Percentiles rank a stretch among this genome's conserved stretches.
Evolutionary conservation across 2,888 invertebrate genomes (phyloP).

Genomic region (Danaus chrysippus): DNA sequence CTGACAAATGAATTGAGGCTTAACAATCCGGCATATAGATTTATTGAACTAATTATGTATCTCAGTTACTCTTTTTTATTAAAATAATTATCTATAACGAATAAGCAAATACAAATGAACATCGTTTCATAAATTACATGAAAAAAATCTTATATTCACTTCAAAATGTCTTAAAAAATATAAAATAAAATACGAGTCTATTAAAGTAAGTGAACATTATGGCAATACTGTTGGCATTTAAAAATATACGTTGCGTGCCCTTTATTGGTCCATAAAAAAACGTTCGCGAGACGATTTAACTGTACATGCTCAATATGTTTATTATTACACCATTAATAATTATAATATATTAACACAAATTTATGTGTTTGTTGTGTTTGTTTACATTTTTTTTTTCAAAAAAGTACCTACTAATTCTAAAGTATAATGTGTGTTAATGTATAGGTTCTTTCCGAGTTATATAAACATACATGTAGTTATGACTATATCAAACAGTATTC

Average conservation of each 20-base stretch:
- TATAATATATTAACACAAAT: background rate
- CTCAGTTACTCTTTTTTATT: no score
- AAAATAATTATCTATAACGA: no score
- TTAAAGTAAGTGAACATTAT: background rate
- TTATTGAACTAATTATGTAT: no score
- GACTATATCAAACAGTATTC: no score
- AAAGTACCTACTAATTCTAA: no score
- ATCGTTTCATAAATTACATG: no score
- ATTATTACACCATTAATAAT: conserved; percentile 36
- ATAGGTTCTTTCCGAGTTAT: no score
- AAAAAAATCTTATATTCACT: background rate
- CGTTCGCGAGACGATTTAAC: conserved; percentile 51
- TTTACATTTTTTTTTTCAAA: no score
- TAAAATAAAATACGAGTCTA: conserved; percentile 1
- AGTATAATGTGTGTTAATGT: no score
- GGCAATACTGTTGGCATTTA: conserved; percentile 31
- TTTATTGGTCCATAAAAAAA: conserved; percentile 53
- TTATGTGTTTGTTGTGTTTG: background rate
- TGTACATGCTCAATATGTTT: conserved; percentile 44
- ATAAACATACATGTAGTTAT: no score
- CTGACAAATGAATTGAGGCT: background rate
- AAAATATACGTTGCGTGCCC: conserved; percentile 47
- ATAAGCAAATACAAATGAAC: no score
- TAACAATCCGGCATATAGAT: no score
- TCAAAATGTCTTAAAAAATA: conserved; percentile 36